phyloP scores from a whole-genome alignment of 2,113 vertebrate genomes.

The Grammomys surdaster region DNA sequence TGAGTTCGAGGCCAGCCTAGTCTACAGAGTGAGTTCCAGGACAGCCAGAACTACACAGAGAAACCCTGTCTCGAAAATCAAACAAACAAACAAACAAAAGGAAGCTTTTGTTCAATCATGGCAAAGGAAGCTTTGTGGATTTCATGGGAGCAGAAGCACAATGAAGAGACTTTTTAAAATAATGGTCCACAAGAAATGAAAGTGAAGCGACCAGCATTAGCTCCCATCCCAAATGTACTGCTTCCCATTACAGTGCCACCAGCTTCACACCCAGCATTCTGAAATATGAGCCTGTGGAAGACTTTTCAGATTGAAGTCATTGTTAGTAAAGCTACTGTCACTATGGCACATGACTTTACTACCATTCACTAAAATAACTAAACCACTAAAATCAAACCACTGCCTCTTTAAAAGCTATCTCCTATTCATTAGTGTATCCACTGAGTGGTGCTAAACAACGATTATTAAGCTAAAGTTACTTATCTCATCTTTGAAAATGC shows the following conservation, averaged over 20 bases:
- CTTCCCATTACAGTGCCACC: neutral
- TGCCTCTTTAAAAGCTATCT: conserved; percentile 32
- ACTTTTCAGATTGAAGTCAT: neutral
- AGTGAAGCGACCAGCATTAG: too few species aligned
- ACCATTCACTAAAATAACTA: neutral
- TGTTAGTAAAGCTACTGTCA: neutral
- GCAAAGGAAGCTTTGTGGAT: neutral
- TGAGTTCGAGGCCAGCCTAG: too few species aligned
- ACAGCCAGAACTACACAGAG: too few species aligned
- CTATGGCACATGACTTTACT: neutral
- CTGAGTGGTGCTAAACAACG: conserved; percentile 21
- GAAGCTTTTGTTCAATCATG: too few species aligned
- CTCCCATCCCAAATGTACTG: neutral
- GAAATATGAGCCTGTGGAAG: neutral
- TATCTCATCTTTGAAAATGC: conserved; percentile 39
- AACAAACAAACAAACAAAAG: too few species aligned
- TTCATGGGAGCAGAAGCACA: neutral
- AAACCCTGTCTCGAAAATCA: too few species aligned
- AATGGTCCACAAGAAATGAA: neutral
- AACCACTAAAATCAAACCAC: neutral
- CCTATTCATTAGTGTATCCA: neutral
- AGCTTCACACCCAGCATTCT: neutral
- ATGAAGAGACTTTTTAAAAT: neutral
- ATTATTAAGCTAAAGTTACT: neutral
- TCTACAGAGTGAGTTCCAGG: too few species aligned